Evolutionary conservation across 2,888 invertebrate genomes (phyloP), one percentile per base, ranked within the genome.

Genomic region (Scaptomyza polygonia): DNA sequence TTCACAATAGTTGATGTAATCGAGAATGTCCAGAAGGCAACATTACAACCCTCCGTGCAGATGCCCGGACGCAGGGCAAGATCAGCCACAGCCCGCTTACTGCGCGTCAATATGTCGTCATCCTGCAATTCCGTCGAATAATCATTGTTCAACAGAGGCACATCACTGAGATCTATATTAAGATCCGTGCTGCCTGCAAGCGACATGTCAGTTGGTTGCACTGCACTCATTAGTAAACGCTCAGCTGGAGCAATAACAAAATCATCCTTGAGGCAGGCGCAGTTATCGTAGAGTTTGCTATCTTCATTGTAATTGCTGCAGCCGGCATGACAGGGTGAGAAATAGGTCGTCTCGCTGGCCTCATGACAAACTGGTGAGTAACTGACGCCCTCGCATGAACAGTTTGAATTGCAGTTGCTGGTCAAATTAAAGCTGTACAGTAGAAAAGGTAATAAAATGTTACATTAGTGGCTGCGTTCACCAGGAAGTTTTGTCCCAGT

Each of bases 241-340:
- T 84, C 59, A 12, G 18, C 32, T 0, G 45, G 48, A 4, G 16
- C 54, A 16, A 48, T 32, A 30, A 51, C 18, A 16, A 51, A 8
- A 0, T 54, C 9, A 3, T 63, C 45, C 1, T 40, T 61, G 27
- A 82, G 40, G 32, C 82, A 82, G 49, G 73, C 47, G 43, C 82
- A 82, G 6, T 73, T 53, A n/a, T 71, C 57, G 21, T 83, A 82
- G 2, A 76, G 5, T 43, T 86, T 82, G 5, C 42, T 52, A 0
- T 80, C 71, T 1, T 87, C 36, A 52, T 89, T 73, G 88, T 90
- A 91, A 18, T 85, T 90, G 7, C 85, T 92, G 75, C 96, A 96
- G 0, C 96, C 96, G 0, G 96, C 96, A 86, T 95, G 95, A 78
- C 96, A 96, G 0, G 96, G 94, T 0, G 95, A 95, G 89, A 94